phyloP scores from a whole-genome alignment of 2,113 vertebrate species.

The Ia io region DNA sequence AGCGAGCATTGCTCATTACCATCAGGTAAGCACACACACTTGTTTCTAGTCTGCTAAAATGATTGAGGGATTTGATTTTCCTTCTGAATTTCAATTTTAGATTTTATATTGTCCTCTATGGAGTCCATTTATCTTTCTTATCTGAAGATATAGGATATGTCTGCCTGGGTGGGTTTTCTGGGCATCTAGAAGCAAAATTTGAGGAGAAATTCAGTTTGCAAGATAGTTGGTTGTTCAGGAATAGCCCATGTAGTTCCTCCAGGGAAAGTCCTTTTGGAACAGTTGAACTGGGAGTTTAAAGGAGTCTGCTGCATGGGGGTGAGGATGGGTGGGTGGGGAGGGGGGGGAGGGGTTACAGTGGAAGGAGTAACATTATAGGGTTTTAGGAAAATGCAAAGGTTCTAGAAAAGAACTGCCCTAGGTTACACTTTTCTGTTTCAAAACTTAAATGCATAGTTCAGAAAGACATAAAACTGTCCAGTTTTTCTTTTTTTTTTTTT shows the following conservation, averaged over 20 bases:
- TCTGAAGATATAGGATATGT: background rate
- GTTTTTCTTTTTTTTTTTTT: background rate
- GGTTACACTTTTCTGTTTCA: background rate
- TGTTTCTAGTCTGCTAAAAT: background rate
- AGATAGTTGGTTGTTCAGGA: background rate
- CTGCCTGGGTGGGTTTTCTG: background rate
- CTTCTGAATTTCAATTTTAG: constrained; percentile 11
- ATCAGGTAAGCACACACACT: background rate
- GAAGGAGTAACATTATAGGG: background rate
- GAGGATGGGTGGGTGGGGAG: background rate
- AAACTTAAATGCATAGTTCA: background rate
- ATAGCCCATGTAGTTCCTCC: background rate
- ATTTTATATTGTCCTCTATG: background rate
- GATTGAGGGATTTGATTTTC: background rate
- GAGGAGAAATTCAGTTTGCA: background rate
- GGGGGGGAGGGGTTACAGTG: no score
- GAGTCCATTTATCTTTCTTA: constrained; percentile 38
- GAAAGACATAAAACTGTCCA: background rate
- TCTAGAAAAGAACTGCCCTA: background rate
- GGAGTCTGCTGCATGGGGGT: background rate
- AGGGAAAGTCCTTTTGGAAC: background rate
- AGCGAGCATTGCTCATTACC: background rate
- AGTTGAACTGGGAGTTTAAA: background rate
- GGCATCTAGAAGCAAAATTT: background rate
- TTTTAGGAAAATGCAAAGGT: background rate